phyloP scores from a whole-genome alignment of 1,140 invertebrate genomes.

The Macrotrachela quadricornifera region DNA sequence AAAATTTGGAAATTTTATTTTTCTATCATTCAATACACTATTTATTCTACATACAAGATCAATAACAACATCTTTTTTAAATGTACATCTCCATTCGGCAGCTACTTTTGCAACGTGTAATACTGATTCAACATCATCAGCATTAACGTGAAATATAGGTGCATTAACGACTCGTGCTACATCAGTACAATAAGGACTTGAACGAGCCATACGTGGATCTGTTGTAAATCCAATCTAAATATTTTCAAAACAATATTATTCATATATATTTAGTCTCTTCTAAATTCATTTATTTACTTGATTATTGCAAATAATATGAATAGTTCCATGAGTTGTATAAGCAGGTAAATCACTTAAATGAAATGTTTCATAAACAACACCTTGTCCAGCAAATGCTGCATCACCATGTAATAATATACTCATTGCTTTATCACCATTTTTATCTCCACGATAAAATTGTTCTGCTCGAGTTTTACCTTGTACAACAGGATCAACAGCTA shows the following conservation, averaged over 20 bases:
- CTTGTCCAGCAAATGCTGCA: slow-evolving; percentile 94
- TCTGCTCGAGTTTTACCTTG: slow-evolving; percentile 60
- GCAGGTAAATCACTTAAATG: slow-evolving; percentile 88
- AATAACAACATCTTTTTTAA: slow-evolving; percentile 93
- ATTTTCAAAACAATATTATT: slow-evolving; percentile 45
- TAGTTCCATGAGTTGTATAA: slow-evolving; percentile 91
- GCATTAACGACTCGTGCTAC: slow-evolving; percentile 93
- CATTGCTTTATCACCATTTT: slow-evolving; percentile 43
- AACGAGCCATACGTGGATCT: slow-evolving; percentile 78
- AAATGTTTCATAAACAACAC: slow-evolving; percentile 93
- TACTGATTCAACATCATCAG: slow-evolving; percentile 92
- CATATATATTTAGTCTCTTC: no score
- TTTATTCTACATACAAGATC: slow-evolving; percentile 49
- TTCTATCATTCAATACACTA: background rate
- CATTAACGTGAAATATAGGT: slow-evolving; percentile 98
- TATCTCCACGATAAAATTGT: slow-evolving; percentile 89
- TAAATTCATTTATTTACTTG: slow-evolving; percentile 42
- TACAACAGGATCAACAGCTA: slow-evolving; percentile 78
- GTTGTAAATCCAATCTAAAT: slow-evolving; percentile 88
- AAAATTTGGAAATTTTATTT: slow-evolving; percentile 5
- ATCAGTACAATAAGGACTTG: slow-evolving; percentile 95
- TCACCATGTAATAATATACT: slow-evolving; percentile 71
- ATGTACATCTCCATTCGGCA: slow-evolving; percentile 86
- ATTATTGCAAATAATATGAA: slow-evolving; percentile 94
- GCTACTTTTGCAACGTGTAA: slow-evolving; percentile 95